A percentile compares a stretch with the other conserved stretches of the same genome.
phyloP scores from a whole-genome alignment of 2,888 invertebrate species.

The Erynnis tages region DNA sequence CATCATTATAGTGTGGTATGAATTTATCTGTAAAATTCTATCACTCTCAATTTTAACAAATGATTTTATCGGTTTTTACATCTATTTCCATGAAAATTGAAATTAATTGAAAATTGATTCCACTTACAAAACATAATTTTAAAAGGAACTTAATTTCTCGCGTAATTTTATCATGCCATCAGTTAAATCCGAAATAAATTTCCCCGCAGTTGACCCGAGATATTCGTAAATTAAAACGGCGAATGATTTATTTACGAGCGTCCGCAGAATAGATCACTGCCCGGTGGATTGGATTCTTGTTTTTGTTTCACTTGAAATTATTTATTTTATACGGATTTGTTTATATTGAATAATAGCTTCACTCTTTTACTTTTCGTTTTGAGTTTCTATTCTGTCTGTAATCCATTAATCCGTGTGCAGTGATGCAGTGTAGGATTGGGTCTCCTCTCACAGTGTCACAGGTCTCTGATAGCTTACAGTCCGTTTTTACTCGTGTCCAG shows the following conservation, averaged over 20 bases:
- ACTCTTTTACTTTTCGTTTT: background rate
- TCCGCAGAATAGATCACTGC: constrained; percentile 32
- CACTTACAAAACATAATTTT: background rate
- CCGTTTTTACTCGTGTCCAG: too few relatives aligned
- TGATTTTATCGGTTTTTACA: too few relatives aligned
- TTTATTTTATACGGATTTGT: constrained; percentile 3
- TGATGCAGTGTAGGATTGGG: too few relatives aligned
- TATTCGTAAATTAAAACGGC: constrained; percentile 37
- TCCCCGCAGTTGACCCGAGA: constrained; percentile 17
- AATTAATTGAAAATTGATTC: too few relatives aligned
- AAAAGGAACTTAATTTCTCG: background rate
- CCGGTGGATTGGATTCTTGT: constrained; percentile 10
- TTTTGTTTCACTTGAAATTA: constrained; percentile 11
- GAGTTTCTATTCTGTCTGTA: too few relatives aligned
- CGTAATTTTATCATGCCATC: background rate
- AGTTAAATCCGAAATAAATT: constrained; percentile 20
- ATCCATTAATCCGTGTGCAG: too few relatives aligned
- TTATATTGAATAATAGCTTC: background rate
- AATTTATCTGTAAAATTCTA: too few relatives aligned
- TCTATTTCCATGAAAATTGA: too few relatives aligned
- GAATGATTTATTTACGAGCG: constrained; percentile 38
- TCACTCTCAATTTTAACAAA: too few relatives aligned
- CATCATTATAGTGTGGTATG: too few relatives aligned
- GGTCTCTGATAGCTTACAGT: too few relatives aligned
- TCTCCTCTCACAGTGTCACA: too few relatives aligned